phyloP scores from a whole-genome alignment of 2,113 vertebrate genomes.

The Pterocles orientalis region DNA sequence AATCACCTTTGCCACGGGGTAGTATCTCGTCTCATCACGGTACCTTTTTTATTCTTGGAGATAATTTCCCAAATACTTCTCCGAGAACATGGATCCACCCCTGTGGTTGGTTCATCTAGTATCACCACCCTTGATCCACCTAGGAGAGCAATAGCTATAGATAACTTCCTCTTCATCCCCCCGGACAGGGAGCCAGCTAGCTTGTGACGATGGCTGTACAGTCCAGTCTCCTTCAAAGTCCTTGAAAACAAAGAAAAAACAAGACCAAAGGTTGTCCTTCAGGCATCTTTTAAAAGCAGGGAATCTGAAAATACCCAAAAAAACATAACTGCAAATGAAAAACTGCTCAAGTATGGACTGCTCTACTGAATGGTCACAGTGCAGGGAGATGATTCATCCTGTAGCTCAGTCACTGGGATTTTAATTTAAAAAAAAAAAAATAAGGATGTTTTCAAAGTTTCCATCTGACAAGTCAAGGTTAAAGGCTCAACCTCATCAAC shows the following conservation, averaged over 20 bases:
- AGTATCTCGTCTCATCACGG: not conserved
- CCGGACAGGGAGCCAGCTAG: constrained; percentile 89
- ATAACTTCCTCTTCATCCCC: constrained; percentile 97
- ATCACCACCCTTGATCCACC: constrained; percentile 94
- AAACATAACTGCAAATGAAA: constrained; percentile 10
- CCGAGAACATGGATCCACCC: constrained; percentile 95
- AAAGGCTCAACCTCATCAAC: constrained; percentile 27
- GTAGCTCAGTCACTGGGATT: not conserved
- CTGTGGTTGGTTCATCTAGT: constrained; percentile 95
- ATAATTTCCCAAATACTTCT: constrained; percentile 97
- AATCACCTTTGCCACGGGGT: not conserved
- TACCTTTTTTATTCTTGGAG: constrained; percentile 92
- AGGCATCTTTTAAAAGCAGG: not conserved
- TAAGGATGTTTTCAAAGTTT: constrained; percentile 29
- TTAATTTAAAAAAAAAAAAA: not conserved
- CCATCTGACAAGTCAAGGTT: constrained; percentile 39
- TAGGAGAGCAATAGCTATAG: constrained; percentile 96
- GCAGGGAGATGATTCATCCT: not conserved
- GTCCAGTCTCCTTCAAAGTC: constrained; percentile 89
- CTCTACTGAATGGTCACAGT: not conserved
- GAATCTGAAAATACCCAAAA: not conserved
- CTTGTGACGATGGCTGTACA: constrained; percentile 92
- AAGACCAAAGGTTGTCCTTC: not conserved
- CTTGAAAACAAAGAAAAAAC: constrained; percentile 71
- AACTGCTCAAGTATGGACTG: not conserved